Evolutionary conservation across 2,797 vertebrate species (phyloP).

Genomic region (Trachurus trachurus): DNA sequence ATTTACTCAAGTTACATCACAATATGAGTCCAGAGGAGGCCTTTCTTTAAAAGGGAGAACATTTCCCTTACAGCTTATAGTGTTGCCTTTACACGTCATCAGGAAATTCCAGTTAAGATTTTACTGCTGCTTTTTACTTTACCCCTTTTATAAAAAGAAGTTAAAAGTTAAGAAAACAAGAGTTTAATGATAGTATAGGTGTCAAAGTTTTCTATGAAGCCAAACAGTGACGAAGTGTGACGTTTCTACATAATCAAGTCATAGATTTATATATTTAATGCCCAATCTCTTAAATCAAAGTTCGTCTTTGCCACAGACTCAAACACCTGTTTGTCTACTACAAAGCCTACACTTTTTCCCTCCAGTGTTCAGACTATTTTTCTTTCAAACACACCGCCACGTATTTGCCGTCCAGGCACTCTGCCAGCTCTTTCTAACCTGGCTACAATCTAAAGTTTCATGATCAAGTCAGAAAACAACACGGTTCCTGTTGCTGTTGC

Average conservation of each 20-base stretch:
- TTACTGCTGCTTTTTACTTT: background rate
- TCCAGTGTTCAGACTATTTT: constrained; percentile 32
- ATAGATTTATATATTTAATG: background rate
- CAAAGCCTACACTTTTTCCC: constrained; percentile 31
- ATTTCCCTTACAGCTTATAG: rapidly evolving
- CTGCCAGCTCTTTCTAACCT: constrained; percentile 91
- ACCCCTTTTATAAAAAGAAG: background rate
- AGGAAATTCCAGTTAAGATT: background rate
- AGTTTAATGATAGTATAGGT: background rate
- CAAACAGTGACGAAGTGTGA: background rate
- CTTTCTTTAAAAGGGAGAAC: background rate
- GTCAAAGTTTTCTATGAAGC: background rate
- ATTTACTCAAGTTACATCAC: background rate
- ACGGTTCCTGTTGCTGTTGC: constrained; percentile 79
- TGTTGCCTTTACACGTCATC: background rate
- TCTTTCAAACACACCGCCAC: constrained; percentile 70
- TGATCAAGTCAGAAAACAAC: constrained; percentile 81
- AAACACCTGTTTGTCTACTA: constrained; percentile 40
- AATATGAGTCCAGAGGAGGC: background rate
- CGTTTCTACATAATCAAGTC: background rate
- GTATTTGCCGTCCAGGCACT: constrained; percentile 87
- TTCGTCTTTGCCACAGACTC: background rate
- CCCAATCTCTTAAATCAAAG: background rate
- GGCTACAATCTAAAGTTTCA: constrained; percentile 88
- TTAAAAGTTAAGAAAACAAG: background rate